phyloP scores from a whole-genome alignment of 1,140 invertebrate genomes.

The Trinorchestia longiramus region DNA sequence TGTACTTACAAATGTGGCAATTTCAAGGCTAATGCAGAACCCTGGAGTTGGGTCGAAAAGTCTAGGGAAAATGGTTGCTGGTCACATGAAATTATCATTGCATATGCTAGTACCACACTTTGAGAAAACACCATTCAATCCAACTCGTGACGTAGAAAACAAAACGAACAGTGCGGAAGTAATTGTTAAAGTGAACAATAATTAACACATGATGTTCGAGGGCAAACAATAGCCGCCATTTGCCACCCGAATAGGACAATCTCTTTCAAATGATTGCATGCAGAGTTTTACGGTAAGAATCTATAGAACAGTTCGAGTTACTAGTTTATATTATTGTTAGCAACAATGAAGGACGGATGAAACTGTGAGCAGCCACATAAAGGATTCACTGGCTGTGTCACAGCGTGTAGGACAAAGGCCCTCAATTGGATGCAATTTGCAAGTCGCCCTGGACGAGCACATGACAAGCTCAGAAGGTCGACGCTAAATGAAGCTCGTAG shows the following conservation, averaged over 20 bases:
- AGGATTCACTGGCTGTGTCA: not conserved
- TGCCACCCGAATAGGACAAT: not conserved
- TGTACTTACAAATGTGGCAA: too few species aligned
- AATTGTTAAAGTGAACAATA: not conserved
- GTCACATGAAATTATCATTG: not conserved
- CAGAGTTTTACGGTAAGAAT: not conserved
- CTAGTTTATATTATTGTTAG: not conserved
- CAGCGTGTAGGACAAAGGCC: not conserved
- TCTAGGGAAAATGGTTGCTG: not conserved
- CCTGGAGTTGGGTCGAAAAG: too few species aligned
- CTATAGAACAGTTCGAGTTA: not conserved
- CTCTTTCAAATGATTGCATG: not conserved
- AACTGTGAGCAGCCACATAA: not conserved
- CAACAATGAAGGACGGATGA: not conserved
- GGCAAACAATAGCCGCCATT: not conserved
- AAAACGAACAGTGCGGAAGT: not conserved
- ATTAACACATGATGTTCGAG: not conserved
- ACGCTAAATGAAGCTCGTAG: constrained; percentile 20
- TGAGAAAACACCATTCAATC: not conserved
- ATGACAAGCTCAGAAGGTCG: not conserved
- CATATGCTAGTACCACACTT: not conserved
- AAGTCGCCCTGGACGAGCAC: not conserved
- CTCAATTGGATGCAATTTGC: constrained; percentile 31
- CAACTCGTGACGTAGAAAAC: not conserved
- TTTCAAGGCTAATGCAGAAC: too few species aligned